phyloP scores from a whole-genome alignment of 2,888 invertebrate genomes.

The Meta bourneti region DNA sequence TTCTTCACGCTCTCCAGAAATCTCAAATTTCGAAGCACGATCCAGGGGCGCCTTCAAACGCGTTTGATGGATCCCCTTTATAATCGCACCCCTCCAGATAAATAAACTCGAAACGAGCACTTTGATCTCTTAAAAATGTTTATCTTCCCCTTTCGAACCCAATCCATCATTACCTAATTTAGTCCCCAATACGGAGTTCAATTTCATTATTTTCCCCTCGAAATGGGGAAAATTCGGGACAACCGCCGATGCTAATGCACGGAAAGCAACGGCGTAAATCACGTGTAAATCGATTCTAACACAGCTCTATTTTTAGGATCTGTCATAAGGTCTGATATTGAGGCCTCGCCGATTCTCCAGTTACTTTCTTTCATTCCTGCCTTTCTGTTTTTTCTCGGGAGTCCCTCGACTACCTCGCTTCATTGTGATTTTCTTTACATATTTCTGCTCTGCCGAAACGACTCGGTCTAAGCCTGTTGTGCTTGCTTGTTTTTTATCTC shows the following conservation, averaged over 20 bases:
- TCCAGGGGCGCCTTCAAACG: too few species aligned
- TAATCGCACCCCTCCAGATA: too few species aligned
- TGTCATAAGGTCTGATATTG: constrained; percentile 20
- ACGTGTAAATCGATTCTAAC: constrained; percentile 10
- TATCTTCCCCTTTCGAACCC: not conserved
- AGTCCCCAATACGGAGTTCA: not conserved
- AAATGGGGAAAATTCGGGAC: not conserved
- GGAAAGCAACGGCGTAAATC: not conserved
- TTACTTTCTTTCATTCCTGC: not conserved
- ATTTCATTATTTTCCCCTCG: constrained; percentile 16
- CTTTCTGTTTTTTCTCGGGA: not conserved
- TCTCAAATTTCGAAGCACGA: too few species aligned
- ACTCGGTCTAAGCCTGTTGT: not conserved
- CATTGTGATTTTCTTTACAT: not conserved
- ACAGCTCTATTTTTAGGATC: constrained; percentile 49
- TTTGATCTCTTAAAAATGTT: not conserved
- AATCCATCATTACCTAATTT: constrained; percentile 7
- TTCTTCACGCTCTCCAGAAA: too few species aligned
- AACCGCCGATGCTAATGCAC: constrained; percentile 9
- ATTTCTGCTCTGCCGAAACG: not conserved
- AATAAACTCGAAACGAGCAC: not conserved
- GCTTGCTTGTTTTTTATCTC: too few species aligned
- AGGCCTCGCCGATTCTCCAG: not conserved
- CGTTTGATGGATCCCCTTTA: too few species aligned
- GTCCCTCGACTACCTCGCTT: not conserved